These are phyloP conservation scores for Drosophila putrida DNA, from an alignment of 2,888 invertebrate species.

Conservation along the genomic window DNA sequence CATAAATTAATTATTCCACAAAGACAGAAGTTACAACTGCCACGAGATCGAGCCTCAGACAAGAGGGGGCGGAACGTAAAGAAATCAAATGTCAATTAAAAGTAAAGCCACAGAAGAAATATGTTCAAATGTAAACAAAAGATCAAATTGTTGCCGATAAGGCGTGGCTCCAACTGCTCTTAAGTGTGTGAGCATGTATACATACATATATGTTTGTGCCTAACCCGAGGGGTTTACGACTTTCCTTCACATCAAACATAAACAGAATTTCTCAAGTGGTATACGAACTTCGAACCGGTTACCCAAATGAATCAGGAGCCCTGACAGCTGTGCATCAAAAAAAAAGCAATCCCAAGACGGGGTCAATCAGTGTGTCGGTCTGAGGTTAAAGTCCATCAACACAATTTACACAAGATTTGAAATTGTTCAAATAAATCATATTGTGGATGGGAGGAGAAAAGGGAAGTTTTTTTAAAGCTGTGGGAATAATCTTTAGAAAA, in stretches of 20 bases:
- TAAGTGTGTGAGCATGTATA: conserved; percentile 1
- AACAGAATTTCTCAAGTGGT: conserved; percentile 41
- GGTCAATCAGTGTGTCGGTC: conserved; percentile 35
- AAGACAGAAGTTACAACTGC: conserved; percentile 53
- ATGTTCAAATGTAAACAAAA: conserved; percentile 64
- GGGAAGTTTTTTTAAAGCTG: conserved; percentile 29
- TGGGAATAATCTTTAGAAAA: conserved; percentile 31
- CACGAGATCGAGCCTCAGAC: not conserved
- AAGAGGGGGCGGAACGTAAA: not conserved
- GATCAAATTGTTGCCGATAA: conserved; percentile 64
- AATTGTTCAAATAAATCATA: conserved; percentile 66
- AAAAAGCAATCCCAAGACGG: conserved; percentile 12
- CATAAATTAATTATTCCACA: conserved; percentile 78
- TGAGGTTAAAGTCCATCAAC: conserved; percentile 52
- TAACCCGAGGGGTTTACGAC: conserved; percentile 31
- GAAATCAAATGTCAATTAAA: conserved; percentile 58
- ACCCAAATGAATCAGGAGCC: conserved; percentile 20
- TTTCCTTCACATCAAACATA: conserved; percentile 13
- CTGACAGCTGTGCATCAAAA: conserved; percentile 60
- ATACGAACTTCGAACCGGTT: conserved; percentile 59
- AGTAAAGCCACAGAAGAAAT: conserved; percentile 34
- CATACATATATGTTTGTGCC: too few species aligned
- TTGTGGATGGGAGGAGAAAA: conserved; percentile 5
- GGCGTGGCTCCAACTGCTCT: conserved; percentile 42
- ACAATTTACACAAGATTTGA: conserved; percentile 32